These are phyloP conservation scores for Erythrolamprus reginae DNA, from an alignment of 2,113 vertebrate species.

Conservation along the genomic window DNA sequence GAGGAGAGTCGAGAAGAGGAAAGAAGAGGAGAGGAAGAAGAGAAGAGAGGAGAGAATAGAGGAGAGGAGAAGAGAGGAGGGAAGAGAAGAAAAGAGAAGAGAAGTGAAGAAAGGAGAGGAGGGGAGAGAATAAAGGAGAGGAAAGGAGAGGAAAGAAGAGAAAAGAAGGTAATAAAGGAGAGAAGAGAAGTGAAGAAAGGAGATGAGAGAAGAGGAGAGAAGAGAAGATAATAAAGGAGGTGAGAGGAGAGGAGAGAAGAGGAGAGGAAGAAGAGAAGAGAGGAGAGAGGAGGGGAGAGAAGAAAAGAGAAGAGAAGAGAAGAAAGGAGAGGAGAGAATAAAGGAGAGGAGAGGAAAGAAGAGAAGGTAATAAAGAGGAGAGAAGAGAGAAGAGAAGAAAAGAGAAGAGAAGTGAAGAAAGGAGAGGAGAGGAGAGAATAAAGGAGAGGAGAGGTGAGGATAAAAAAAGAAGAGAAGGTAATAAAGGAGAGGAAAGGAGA, in stretches of 20 bases:
- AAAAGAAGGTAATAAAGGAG: conserved; percentile 16
- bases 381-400: conserved; percentile 42
- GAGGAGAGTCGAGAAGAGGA: too few relatives aligned
- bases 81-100: too few relatives aligned
- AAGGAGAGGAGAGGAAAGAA: conserved; percentile 25
- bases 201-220: conserved; percentile 21
- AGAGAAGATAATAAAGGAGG: too few relatives aligned
- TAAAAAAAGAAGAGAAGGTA: conserved; percentile 11
- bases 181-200: conserved; percentile 34
- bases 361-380: conserved; percentile 12
- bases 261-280: conserved; percentile 35
- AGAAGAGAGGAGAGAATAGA: conserved; percentile 37
- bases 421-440: conserved; percentile 4
- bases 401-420: conserved; percentile 28
- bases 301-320: too few relatives aligned
- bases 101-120: conserved; percentile 36
- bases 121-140: too few relatives aligned
- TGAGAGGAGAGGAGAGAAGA: conserved; percentile 42
- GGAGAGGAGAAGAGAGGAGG: conserved; percentile 36
- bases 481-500: conserved; percentile 34
- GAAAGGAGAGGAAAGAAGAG: conserved; percentile 38
- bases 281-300: conserved; percentile 24
- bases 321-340: not conserved
- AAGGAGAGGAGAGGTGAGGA: too few relatives aligned
- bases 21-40: conserved; percentile 29